Evolutionary conservation across 1,140 invertebrate genomes (phyloP), one percentile per base, ranked within the genome.

Genomic region (Cydia splendana): DNA sequence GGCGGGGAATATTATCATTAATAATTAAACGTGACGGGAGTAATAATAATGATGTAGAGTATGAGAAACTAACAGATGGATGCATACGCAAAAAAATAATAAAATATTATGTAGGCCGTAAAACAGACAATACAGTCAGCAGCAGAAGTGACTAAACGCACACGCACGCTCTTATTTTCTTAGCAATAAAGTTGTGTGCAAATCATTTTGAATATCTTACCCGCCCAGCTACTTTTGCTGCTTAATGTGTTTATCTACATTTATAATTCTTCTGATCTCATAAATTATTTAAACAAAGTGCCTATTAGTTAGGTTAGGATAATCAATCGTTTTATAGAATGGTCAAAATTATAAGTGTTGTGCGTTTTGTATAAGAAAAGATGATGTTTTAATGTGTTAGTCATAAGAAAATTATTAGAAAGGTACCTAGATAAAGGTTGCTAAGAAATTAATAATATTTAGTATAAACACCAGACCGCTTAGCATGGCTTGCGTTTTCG

Each of bases 291-390:
- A 20, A 62, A 12, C 12, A 24, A 62, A 62, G 57, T 62, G 57
- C 57, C 57, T 62, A 53, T 53, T 53, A 53, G 51, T 62, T 62
- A 62, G 57, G 57, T 62, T 62, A 62, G 57, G 57, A 24, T 53
- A 53, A 53, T 53, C 51, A n/a, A 18, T 62, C 20, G 57, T 10
- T 62, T 62, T 62, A 62, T 62, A 10, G 20, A 62, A 24, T 62
- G 57, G 20, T 62, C 57, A 62, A 62, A 24, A 62, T 62, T 62
- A 5, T 62, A 10, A 10, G 9, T 9, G 7, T 24, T 62, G 24
- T 10, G 20, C 6, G 20, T 24, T 9, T 24, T 62, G 18, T 20
- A 62, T 18, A 18, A 24, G 7, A 24, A 24, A 20, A n/a, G 3
- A 57, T 48, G 4, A 18, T 7, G n/a, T 15, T 57, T 18, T 6